Evolutionary conservation across 2,113 vertebrate species (phyloP).

Genomic region (Cavia porcellus): DNA sequence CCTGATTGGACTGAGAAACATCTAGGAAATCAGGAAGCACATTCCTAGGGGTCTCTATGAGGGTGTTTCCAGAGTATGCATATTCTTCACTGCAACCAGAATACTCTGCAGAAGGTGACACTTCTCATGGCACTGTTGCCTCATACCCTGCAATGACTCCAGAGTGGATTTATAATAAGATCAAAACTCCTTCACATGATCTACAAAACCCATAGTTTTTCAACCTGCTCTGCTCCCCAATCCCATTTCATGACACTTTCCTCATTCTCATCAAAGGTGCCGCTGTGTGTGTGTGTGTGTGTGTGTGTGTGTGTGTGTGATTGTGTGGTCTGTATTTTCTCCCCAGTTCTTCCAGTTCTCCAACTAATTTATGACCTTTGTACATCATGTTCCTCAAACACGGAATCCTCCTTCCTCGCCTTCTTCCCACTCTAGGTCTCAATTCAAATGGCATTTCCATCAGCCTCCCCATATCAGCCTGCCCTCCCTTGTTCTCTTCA

Average conservation of each 20-base stretch:
- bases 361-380: neutral
- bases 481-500: neutral
- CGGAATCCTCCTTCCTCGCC: neutral
- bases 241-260: neutral
- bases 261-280: neutral
- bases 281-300: neutral
- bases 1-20: neutral
- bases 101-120: neutral
- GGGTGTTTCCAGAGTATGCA: neutral
- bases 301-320: neutral
- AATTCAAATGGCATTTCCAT: neutral
- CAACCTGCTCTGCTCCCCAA: neutral
- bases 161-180: neutral
- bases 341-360: neutral
- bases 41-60: neutral
- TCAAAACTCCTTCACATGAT: neutral
- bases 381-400: neutral
- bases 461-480: neutral
- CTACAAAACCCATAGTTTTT: neutral
- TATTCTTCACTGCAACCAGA: neutral
- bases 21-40: neutral
- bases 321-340: neutral
- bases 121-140: neutral
- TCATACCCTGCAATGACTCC: neutral
- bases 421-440: neutral